Percentiles rank a stretch among this genome's conserved stretches.
These are phyloP conservation scores for Thera britannica DNA, from an alignment of 2,888 invertebrate genomes.

Conservation along the genomic window DNA sequence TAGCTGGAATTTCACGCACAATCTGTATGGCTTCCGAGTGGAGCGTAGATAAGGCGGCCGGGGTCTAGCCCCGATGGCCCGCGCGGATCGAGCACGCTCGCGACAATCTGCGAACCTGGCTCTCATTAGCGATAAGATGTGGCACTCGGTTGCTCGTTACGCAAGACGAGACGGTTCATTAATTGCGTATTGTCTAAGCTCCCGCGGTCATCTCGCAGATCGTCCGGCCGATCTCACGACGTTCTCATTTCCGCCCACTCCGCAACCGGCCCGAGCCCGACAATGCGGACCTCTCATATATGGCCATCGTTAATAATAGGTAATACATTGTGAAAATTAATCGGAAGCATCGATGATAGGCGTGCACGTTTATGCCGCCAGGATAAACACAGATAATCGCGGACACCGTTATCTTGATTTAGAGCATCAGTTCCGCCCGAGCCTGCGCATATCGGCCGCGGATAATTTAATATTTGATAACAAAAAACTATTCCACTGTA, in stretches of 20 bases:
- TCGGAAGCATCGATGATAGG: slow-evolving; percentile 71
- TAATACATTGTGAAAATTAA: slow-evolving; percentile 65
- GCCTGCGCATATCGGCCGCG: slow-evolving; percentile 23
- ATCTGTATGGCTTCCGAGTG: slow-evolving; percentile 38
- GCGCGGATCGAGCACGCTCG: slow-evolving; percentile 51
- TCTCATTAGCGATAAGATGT: slow-evolving; percentile 74
- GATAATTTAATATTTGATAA: slow-evolving; percentile 12
- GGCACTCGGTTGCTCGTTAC: slow-evolving; percentile 63
- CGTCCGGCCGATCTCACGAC: slow-evolving; percentile 60
- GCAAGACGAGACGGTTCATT: slow-evolving; percentile 71
- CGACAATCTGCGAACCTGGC: slow-evolving; percentile 60
- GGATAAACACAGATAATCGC: slow-evolving; percentile 70
- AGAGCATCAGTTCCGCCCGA: slow-evolving; percentile 61
- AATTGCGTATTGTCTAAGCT: slow-evolving; percentile 74
- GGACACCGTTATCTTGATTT: slow-evolving; percentile 67
- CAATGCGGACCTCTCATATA: slow-evolving; percentile 51
- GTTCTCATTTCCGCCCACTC: slow-evolving; percentile 59
- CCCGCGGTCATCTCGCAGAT: slow-evolving; percentile 63
- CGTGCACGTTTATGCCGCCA: slow-evolving; percentile 66
- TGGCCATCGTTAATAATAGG: slow-evolving; percentile 57
- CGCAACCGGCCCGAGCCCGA: slow-evolving; percentile 37
- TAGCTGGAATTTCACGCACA: slow-evolving; percentile 40
- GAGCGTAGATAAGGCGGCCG: slow-evolving; percentile 47
- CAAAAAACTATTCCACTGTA: not conserved
- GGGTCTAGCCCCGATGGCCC: slow-evolving; percentile 51